A percentile compares a stretch with the other conserved stretches of the same genome.
Conservation (phyloP, 2,888 invertebrate genomes). For the Acrobasis repandana region DNA sequence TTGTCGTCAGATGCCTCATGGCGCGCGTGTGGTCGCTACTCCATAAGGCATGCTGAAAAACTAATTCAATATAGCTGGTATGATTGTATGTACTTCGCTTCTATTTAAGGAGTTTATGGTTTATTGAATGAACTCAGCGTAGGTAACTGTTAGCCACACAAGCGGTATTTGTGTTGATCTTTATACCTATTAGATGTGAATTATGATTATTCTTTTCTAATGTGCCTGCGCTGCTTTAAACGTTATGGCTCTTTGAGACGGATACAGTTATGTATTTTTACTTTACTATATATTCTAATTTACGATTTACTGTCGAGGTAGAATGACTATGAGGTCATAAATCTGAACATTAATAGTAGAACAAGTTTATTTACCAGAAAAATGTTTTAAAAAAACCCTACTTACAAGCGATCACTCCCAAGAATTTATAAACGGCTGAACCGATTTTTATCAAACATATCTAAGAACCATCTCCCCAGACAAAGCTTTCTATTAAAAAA, state of each 20-base stretch:
- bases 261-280: neutral
- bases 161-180: conserved; percentile 6
- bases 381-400: too few species aligned
- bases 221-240: neutral
- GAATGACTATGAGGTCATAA: too few species aligned
- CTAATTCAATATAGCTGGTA: conserved; percentile 12
- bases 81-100: conserved; percentile 2
- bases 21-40: conserved; percentile 13
- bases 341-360: too few species aligned
- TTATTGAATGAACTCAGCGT: conserved; percentile 11
- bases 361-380: too few species aligned
- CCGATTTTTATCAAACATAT: too few species aligned
- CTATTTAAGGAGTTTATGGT: conserved; percentile 16
- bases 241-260: neutral
- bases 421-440: too few species aligned
- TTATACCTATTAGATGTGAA: conserved; percentile 5
- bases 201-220: conserved; percentile 7
- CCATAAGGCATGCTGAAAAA: conserved; percentile 13
- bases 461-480: too few species aligned
- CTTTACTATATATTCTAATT: neutral
- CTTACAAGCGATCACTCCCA: too few species aligned
- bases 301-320: too few species aligned
- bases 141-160: conserved; percentile 10
- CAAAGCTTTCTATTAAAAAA: too few species aligned
- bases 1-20: conserved; percentile 17